These are phyloP conservation scores for Carassius carassius DNA, from an alignment of 2,113 vertebrate species.

Conservation along the genomic window DNA sequence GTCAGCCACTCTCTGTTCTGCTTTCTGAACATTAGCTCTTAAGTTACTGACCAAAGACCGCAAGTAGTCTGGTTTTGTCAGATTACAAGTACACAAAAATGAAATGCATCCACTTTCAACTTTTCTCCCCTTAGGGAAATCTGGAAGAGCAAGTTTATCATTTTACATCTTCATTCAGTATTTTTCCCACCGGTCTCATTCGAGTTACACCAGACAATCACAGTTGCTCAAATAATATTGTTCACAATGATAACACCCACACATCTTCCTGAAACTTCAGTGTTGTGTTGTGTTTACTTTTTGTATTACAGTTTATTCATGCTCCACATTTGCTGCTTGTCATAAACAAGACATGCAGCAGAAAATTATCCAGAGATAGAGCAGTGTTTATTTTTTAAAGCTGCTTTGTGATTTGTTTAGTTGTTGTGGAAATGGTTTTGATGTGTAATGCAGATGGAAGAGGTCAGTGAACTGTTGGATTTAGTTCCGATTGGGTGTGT, in stretches of 20 bases:
- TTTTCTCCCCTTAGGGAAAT: slow-evolving; percentile 3
- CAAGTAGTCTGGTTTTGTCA: slow-evolving; percentile 56
- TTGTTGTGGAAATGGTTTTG: slow-evolving; percentile 28
- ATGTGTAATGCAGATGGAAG: slow-evolving; percentile 36
- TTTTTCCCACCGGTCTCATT: neutral
- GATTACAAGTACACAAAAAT: neutral
- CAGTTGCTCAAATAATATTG: slow-evolving; percentile 8
- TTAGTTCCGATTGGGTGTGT: slow-evolving; percentile 15
- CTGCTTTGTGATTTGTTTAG: slow-evolving; percentile 35
- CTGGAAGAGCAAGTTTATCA: neutral
- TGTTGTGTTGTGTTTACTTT: neutral
- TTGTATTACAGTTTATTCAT: neutral
- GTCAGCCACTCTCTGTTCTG: neutral
- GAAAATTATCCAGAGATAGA: neutral
- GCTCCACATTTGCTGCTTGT: neutral
- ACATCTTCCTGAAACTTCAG: neutral
- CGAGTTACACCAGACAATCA: neutral
- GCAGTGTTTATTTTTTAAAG: slow-evolving; percentile 10
- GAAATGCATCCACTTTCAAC: neutral
- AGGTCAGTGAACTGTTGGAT: slow-evolving; percentile 8
- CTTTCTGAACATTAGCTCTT: neutral
- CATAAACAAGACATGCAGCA: neutral
- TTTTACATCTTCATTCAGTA: neutral
- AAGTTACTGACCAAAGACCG: slow-evolving; percentile 64
- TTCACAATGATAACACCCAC: neutral